A percentile compares a stretch with the other conserved stretches of the same genome.
These are phyloP conservation scores for Bos javanicus DNA, from an alignment of 2,113 vertebrate genomes.

Conservation along the genomic window DNA sequence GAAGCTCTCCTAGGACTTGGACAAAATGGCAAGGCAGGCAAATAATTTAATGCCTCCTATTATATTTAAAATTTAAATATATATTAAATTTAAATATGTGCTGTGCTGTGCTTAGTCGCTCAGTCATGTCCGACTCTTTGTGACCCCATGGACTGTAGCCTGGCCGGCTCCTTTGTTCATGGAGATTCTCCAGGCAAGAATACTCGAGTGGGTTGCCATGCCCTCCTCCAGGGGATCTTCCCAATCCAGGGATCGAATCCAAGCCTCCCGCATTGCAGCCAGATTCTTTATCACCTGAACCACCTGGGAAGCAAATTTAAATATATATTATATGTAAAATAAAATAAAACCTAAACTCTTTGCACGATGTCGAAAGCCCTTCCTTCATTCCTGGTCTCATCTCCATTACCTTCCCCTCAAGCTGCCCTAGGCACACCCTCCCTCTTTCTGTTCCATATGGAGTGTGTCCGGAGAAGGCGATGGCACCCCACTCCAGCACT, in stretches of 20 bases:
- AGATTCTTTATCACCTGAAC: background rate
- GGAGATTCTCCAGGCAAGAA: background rate
- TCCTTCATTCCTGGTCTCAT: background rate
- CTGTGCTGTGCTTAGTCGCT: background rate
- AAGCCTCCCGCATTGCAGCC: background rate
- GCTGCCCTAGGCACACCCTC: background rate
- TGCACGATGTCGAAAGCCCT: too few species aligned
- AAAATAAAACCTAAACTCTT: background rate
- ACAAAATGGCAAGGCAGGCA: background rate
- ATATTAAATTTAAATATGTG: background rate
- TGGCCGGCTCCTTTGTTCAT: background rate
- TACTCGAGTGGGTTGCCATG: background rate
- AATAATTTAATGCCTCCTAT: background rate
- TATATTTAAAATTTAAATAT: background rate
- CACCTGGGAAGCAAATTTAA: background rate
- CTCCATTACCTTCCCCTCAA: background rate
- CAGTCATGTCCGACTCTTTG: background rate
- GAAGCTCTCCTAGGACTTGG: background rate
- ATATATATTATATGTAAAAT: background rate
- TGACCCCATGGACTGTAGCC: background rate
- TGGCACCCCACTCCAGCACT: too few species aligned
- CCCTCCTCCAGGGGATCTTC: background rate
- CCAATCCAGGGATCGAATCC: background rate
- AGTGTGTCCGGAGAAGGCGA: too few species aligned
- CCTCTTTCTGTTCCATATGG: background rate